Percentiles rank a stretch among this genome's conserved stretches.
Conservation (phyloP, 2,797 vertebrate genomes). For the Danio kyathit region DNA sequence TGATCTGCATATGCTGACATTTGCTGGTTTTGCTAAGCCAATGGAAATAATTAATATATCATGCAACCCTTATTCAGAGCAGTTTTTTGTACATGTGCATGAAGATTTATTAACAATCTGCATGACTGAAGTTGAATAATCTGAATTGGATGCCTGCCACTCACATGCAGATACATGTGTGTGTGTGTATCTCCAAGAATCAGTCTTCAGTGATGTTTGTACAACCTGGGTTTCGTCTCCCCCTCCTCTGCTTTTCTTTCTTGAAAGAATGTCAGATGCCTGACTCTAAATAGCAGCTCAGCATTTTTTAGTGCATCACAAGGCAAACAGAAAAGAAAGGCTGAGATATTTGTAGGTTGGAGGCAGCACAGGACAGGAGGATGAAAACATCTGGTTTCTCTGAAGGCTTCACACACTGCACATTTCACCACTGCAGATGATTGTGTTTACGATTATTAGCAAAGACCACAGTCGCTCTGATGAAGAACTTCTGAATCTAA, state of each 20-base stretch:
- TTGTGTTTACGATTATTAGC: not conserved
- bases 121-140: conserved; percentile 9
- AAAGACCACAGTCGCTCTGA: not conserved
- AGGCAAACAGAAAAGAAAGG: conserved; percentile 36
- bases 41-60: conserved; percentile 21
- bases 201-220: conserved; percentile 16
- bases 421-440: not conserved
- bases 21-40: conserved; percentile 21
- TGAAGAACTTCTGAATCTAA: conserved; percentile 12
- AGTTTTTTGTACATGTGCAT: not conserved
- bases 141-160: conserved; percentile 4
- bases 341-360: conserved; percentile 26
- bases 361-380: not conserved
- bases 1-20: conserved; percentile 47
- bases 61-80: not conserved
- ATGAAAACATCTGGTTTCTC: conserved; percentile 37
- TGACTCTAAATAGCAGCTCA: conserved; percentile 36
- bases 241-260: not conserved
- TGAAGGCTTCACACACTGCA: conserved; percentile 9
- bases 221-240: conserved; percentile 10
- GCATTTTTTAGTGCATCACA: conserved; percentile 44
- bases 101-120: conserved; percentile 13
- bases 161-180: conserved; percentile 15
- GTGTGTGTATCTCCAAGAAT: conserved; percentile 2
- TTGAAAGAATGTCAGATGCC: conserved; percentile 40